Conservation (phyloP, 1,140 invertebrate genomes). For the Yoshiicerus persimilis region DNA sequence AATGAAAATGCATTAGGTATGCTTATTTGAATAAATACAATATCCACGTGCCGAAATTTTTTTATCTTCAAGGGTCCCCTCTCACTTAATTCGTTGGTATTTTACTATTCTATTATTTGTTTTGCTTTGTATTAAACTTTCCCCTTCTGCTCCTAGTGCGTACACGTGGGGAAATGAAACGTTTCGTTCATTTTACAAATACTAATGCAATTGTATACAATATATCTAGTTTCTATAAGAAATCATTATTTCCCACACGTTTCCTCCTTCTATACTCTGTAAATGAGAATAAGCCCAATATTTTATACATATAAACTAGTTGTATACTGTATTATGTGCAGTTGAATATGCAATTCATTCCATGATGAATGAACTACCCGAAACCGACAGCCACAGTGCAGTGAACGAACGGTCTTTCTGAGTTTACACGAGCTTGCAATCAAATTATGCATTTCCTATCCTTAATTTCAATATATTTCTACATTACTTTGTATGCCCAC, state of each 20-base stretch:
- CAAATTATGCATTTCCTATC: neutral
- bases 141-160: neutral
- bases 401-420: neutral
- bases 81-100: neutral
- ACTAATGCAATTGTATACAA: neutral
- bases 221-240: neutral
- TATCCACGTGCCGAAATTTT: constrained; percentile 28
- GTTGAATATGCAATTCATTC: neutral
- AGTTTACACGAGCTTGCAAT: neutral
- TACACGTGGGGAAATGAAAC: neutral
- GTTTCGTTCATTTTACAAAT: neutral
- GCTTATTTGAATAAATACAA: constrained; percentile 8
- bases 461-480: neutral
- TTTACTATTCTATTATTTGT: neutral
- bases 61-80: constrained; percentile 25
- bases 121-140: neutral
- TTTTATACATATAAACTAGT: neutral
- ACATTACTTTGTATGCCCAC: too few species aligned
- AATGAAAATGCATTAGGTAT: neutral
- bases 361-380: neutral
- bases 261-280: neutral
- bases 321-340: neutral
- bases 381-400: neutral
- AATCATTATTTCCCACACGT: neutral
- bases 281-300: neutral